A percentile compares a stretch with the other conserved stretches of the same genome.
Conservation (phyloP, 2,797 vertebrate species). For the Crypturellus tataupa region DNA sequence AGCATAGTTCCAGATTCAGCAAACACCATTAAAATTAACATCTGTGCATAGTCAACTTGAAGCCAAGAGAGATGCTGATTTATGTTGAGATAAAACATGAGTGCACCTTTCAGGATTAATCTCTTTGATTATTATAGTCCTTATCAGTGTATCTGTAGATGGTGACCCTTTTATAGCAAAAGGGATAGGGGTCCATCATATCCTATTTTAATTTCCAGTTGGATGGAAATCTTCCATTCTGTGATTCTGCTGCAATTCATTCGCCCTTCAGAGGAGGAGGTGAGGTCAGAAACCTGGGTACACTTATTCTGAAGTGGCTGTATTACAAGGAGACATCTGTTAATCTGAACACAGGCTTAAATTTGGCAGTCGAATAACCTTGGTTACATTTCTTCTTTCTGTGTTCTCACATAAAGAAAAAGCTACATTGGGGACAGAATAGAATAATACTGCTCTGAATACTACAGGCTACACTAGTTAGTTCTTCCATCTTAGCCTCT, state of each 20-base stretch:
- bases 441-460: not conserved
- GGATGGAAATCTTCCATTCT: not conserved
- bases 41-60: not conserved
- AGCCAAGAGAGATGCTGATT: not conserved
- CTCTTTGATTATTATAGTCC: not conserved
- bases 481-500: not conserved
- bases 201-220: not conserved
- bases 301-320: not conserved
- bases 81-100: not conserved
- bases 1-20: not conserved
- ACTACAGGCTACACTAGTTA: not conserved
- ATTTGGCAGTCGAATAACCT: not conserved
- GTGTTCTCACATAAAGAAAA: not conserved
- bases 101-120: not conserved
- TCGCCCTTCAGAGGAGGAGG: not conserved
- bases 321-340: not conserved
- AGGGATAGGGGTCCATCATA: not conserved
- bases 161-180: not conserved
- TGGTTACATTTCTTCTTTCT: not conserved
- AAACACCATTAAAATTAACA: not conserved
- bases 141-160: not conserved
- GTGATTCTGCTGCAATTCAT: not conserved
- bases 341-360: not conserved
- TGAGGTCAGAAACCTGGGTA: not conserved
- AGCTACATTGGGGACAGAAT: not conserved